A percentile compares a stretch with the other conserved stretches of the same genome.
phyloP scores from a whole-genome alignment of 2,113 vertebrate species.

The Daboia siamensis region DNA sequence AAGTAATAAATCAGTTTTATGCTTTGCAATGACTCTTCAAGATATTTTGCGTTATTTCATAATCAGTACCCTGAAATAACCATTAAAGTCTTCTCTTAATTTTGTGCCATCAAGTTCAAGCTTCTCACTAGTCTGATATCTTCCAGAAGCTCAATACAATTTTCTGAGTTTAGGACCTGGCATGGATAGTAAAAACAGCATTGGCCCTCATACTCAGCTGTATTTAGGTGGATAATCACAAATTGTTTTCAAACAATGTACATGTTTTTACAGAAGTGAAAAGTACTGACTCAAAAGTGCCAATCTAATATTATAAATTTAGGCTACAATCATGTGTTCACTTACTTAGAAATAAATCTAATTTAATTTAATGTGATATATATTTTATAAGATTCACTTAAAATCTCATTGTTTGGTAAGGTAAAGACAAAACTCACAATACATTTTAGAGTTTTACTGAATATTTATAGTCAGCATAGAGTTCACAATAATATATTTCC shows the following conservation, averaged over 20 bases:
- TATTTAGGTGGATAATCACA: neutral
- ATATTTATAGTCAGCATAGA: neutral
- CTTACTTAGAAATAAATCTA: neutral
- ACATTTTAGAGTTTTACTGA: neutral
- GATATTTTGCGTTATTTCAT: slow-evolving; percentile 17
- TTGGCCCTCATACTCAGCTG: neutral
- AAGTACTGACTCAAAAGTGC: slow-evolving; percentile 12
- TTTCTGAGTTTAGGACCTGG: neutral
- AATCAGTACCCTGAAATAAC: slow-evolving; percentile 32
- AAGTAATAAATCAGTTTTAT: slow-evolving; percentile 22
- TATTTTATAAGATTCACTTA: neutral
- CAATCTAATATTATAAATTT: slow-evolving; percentile 23
- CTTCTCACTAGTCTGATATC: neutral
- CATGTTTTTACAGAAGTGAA: slow-evolving; percentile 1
- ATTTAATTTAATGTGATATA: neutral
- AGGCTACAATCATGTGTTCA: neutral
- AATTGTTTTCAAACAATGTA: neutral
- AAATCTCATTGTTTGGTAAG: neutral
- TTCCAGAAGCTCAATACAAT: neutral
- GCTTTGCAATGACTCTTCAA: slow-evolving; percentile 29
- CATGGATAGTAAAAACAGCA: neutral
- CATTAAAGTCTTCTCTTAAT: slow-evolving; percentile 54
- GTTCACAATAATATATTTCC: neutral
- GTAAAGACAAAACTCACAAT: neutral
- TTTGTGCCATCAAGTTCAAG: neutral